A percentile compares a stretch with the other conserved stretches of the same genome.
phyloP scores from a whole-genome alignment of 2,888 invertebrate species.

The Eupithecia subfuscata region DNA sequence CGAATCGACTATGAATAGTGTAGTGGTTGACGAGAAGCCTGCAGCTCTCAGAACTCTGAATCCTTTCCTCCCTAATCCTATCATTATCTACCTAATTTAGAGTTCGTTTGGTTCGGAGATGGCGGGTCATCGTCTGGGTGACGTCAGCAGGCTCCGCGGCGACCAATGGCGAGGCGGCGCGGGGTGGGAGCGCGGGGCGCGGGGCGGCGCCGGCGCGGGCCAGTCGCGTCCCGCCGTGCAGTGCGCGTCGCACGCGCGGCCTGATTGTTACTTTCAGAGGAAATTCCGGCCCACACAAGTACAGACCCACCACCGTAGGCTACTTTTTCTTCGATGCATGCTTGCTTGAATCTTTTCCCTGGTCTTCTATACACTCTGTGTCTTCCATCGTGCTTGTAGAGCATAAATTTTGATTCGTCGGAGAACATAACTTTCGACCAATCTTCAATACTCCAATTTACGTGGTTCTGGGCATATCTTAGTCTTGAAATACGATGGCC shows the following conservation, averaged over 20 bases:
- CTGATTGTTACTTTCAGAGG: no score
- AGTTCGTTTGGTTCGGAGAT: conserved; percentile 31
- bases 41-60: conserved; percentile 1
- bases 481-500: no score
- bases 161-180: conserved; percentile 61
- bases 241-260: conserved; percentile 62
- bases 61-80: conserved; percentile 17
- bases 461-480: no score
- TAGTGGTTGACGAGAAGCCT: background rate
- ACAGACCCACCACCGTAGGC: conserved; percentile 53
- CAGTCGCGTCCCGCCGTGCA: conserved; percentile 72
- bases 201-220: conserved; percentile 60
- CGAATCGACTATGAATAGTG: background rate
- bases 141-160: conserved; percentile 72
- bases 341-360: no score
- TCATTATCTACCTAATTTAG: conserved; percentile 22
- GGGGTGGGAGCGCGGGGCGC: conserved; percentile 45
- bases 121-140: conserved; percentile 61
- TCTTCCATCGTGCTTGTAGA: no score
- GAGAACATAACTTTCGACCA: no score
- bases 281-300: no score
- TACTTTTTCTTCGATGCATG: no score
- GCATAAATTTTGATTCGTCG: no score
- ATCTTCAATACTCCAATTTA: no score
- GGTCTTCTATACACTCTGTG: no score